These are phyloP conservation scores for Chironomus tepperi DNA, from an alignment of 1,140 invertebrate genomes.

Conservation along the genomic window DNA sequence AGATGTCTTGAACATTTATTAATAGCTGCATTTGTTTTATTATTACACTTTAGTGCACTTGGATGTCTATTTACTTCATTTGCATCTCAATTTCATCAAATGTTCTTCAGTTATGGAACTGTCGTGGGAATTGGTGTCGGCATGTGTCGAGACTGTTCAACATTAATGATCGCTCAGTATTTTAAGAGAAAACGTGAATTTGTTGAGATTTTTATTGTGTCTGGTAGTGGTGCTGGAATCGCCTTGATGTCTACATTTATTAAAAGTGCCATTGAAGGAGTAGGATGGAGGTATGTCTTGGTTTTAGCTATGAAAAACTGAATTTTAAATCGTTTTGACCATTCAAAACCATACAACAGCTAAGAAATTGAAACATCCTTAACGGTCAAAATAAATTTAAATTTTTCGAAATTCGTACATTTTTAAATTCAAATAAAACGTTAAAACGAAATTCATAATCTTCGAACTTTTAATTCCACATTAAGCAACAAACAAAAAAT, in stretches of 20 bases:
- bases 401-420: too few species aligned
- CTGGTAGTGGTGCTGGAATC: slow-evolving; percentile 75
- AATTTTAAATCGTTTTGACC: too few species aligned
- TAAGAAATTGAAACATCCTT: too few species aligned
- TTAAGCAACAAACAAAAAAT: neutral
- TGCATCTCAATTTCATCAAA: slow-evolving; percentile 78
- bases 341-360: too few species aligned
- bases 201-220: slow-evolving; percentile 80
- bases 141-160: slow-evolving; percentile 72
- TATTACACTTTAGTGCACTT: slow-evolving; percentile 44
- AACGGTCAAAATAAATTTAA: too few species aligned
- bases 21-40: neutral
- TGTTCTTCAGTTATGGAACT: slow-evolving; percentile 78
- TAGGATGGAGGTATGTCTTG: slow-evolving; percentile 25
- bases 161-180: slow-evolving; percentile 84
- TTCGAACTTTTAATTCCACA: too few species aligned
- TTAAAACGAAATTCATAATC: too few species aligned
- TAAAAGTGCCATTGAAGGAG: slow-evolving; percentile 53
- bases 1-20: neutral
- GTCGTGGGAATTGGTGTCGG: slow-evolving; percentile 72
- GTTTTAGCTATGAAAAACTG: too few species aligned
- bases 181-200: slow-evolving; percentile 76
- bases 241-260: slow-evolving; percentile 74
- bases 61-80: slow-evolving; percentile 83
- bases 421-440: too few species aligned